These are phyloP conservation scores for Koerneria pararmatus DNA, from an alignment of 2,888 invertebrate species.

Conservation along the genomic window DNA sequence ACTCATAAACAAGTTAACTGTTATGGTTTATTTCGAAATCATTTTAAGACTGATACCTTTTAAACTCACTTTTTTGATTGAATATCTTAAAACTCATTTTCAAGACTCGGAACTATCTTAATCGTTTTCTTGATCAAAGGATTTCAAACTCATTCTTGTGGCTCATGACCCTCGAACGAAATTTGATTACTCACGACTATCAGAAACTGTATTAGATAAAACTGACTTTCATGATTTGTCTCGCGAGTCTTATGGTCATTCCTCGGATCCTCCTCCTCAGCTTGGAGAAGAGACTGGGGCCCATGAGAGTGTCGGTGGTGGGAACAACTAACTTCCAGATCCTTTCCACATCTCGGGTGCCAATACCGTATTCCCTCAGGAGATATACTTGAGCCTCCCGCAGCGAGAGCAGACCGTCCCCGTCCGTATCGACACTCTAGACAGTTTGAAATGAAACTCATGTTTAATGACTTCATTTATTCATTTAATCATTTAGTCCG, in stretches of 20 bases:
- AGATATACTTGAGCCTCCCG: constrained; percentile 53
- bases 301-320: constrained; percentile 42
- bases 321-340: constrained; percentile 54
- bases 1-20: neutral
- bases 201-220: neutral
- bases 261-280: constrained; percentile 52
- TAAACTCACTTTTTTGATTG: no score
- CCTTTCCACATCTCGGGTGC: constrained; percentile 52
- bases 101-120: no score
- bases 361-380: constrained; percentile 56
- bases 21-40: no score
- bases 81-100: no score
- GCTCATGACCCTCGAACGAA: no score
- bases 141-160: no score
- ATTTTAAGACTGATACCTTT: no score
- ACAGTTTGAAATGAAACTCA: constrained; percentile 23
- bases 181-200: no score
- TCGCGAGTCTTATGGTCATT: constrained; percentile 55
- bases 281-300: constrained; percentile 48
- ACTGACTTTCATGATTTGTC: constrained; percentile 57
- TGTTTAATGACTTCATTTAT: neutral
- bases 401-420: constrained; percentile 47
- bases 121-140: no score
- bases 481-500: neutral
- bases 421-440: constrained; percentile 50